These are phyloP conservation scores for Gallinago paraguaiae DNA, from an alignment of 2,113 vertebrate species.

Conservation along the genomic window DNA sequence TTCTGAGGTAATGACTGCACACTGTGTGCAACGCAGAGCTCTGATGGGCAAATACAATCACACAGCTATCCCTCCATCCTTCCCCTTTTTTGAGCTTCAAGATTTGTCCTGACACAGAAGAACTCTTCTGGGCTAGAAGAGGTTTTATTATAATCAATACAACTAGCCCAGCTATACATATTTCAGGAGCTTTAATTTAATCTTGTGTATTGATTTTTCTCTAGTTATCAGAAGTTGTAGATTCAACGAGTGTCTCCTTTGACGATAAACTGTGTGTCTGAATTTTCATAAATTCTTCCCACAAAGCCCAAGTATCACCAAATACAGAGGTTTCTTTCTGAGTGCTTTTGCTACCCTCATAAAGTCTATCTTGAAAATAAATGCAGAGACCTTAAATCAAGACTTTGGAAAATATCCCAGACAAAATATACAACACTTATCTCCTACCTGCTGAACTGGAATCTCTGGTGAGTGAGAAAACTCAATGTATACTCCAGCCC, in stretches of 20 bases:
- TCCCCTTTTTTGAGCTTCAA: background rate
- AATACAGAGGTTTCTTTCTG: background rate
- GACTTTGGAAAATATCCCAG: background rate
- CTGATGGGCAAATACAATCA: background rate
- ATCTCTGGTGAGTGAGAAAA: constrained; percentile 94
- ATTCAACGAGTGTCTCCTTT: background rate
- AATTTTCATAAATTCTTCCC: background rate
- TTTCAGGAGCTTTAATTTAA: background rate
- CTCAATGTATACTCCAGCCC: constrained; percentile 93
- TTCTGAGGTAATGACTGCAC: background rate
- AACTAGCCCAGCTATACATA: background rate
- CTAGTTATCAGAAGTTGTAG: background rate
- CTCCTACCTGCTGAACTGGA: constrained; percentile 90
- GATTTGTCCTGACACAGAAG: background rate
- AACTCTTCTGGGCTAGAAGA: background rate
- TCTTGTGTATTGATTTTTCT: background rate
- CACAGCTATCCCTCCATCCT: background rate
- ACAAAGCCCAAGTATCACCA: background rate
- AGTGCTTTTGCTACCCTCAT: background rate
- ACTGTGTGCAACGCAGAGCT: background rate
- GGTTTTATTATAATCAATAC: background rate
- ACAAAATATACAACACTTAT: background rate
- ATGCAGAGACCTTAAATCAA: background rate
- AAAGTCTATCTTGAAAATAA: background rate
- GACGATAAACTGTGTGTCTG: background rate